Evolutionary conservation across 2,888 invertebrate genomes (phyloP), one percentile per base, ranked within the genome.

Genomic region (Hoplodrina ambigua): DNA sequence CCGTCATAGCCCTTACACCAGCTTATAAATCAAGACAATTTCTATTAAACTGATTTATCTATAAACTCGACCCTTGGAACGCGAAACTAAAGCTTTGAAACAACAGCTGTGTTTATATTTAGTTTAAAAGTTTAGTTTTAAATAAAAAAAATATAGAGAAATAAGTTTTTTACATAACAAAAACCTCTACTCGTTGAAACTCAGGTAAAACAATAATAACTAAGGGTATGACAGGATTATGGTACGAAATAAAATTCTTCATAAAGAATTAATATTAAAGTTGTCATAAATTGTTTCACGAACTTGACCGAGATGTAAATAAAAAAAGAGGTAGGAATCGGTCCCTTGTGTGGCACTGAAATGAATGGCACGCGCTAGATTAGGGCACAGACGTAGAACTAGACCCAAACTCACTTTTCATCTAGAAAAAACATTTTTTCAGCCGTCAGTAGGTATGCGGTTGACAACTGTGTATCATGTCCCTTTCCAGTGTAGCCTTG

Each of bases 31-130:
- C 80, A 72, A 75, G 65, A 76, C 68, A 78, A 76, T 75, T 76
- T 75, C 77, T 82, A 81, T 82, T 77, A 80, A 83, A 86, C 73
- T 82, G 85, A 87, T 87, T 86, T 85, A 86, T 86, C 69, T 80
- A 72, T 75, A 72, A 82, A 84, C 77, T 72, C 69, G 72, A 78
- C 70, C 72, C 77, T 73, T 68, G 58, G 59, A 79, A 74, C 59
- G 71, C 58, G 69, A 79, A 73, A 75, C 65, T 65, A 52, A 72
- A 68, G 58, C 55, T 57, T 72, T 58, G 55, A 50, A 56, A 68
- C 49, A 25, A 61, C 46, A 52, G 46, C 59, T 67, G 58, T 69
- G 60, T 66, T 68, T 44, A 46, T 17, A 46, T 11, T 46, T 46
- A 46, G 46, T 46, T 64, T 20, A 64, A 4, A 72, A 50, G 44